These are phyloP conservation scores for Cephus rjabovi DNA, from an alignment of 2,888 invertebrate species.

Conservation along the genomic window DNA sequence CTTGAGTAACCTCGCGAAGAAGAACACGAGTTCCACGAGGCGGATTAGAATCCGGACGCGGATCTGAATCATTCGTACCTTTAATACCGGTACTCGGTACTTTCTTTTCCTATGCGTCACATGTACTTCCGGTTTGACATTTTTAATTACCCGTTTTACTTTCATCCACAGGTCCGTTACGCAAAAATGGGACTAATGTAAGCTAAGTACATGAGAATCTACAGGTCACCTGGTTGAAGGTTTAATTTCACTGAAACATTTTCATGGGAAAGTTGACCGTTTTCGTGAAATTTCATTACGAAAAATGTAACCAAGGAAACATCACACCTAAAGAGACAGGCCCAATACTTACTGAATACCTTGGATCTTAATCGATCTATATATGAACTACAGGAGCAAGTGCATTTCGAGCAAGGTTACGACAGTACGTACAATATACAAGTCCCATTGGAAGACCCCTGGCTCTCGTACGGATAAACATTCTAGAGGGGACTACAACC, in stretches of 20 bases:
- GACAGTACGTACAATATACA: neutral
- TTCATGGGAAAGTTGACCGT: neutral
- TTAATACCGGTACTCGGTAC: constrained; percentile 5
- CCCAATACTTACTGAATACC: neutral
- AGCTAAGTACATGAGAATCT: constrained; percentile 6
- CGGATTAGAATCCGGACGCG: constrained; percentile 11
- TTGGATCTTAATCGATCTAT: neutral
- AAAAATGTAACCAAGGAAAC: neutral
- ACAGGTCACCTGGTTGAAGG: neutral
- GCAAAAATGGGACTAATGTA: constrained; percentile 5
- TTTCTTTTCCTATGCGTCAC: constrained; percentile 23
- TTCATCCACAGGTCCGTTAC: neutral
- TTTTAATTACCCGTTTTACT: neutral
- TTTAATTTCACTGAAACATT: neutral
- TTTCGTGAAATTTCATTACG: neutral
- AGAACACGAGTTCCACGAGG: neutral
- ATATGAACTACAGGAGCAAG: neutral
- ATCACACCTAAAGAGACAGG: neutral
- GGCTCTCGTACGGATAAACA: neutral
- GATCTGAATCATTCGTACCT: constrained; percentile 15
- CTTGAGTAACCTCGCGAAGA: constrained; percentile 2
- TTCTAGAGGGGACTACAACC: neutral
- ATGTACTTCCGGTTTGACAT: constrained; percentile 9
- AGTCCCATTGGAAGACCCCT: neutral
- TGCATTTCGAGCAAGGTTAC: neutral